Base-by-base conservation (phyloP, 2,113 vertebrate genomes). In the Vanacampus margaritifer region DNA sequence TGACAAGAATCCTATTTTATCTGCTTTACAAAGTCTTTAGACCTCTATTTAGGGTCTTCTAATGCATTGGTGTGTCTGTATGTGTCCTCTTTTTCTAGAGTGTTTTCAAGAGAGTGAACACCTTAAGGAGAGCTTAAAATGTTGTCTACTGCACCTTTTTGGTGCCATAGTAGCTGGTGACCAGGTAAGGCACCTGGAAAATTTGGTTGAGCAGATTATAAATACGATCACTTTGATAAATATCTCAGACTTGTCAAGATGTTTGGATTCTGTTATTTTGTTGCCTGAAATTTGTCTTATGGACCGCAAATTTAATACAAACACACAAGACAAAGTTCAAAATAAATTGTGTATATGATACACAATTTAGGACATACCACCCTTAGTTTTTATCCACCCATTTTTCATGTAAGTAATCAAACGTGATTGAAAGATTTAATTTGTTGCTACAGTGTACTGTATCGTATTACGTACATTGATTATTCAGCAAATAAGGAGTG, bases 21-120 rank as follows among this genome's bases (percentile, higher is more conserved):
- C 61, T 79, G 26, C 11, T 67, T 8, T 23, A 3, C 57, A 32
- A 24, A 73, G 56, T 72, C 16, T 35, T 59, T 3, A 10, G 41
- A 56, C 39, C 43, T 72, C 9, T 2, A 61, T 28, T 16, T 16
- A 50, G 54, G 26, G 51, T 69, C 45, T 56, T 43, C 64, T 63
- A 23, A 74, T 43, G 2, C 4, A 26, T 7, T 2, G 51, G 23
- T 67, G 36, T 72, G 57, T 74, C 76, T 59, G 12, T 81, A 75
- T 83, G 71, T 88, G 3, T 77, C 26, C 76, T 63, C 74, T 70
- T 60, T 75, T 72, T 75, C 10, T 86, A 99, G 97, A 99, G 82
- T 98, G 97, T 90, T 99, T 99, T 92, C 97, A 99, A 89, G 97
- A 98, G 89, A 97, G 96, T 23, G 96, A 98, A 74, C 97, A 98